These are phyloP conservation scores for Gulo gulo DNA, from an alignment of 2,113 vertebrate species.

Conservation along the genomic window DNA sequence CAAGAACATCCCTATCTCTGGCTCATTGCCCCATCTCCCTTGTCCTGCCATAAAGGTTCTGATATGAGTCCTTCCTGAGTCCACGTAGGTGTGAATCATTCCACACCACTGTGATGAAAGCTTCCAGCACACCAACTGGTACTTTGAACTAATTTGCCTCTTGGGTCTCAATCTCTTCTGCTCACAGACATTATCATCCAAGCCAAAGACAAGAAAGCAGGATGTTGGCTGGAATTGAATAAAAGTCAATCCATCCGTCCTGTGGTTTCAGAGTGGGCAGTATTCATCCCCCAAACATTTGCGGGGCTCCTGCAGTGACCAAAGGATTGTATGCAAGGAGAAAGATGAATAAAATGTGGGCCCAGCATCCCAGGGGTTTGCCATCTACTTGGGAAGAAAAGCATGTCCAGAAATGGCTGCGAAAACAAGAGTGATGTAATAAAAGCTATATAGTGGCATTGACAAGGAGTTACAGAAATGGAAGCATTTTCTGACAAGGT, in stretches of 20 bases:
- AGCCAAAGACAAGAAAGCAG: conserved; percentile 7
- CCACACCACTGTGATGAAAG: not conserved
- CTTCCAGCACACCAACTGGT: not conserved
- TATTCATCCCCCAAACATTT: not conserved
- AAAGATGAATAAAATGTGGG: not conserved
- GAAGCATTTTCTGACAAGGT: not conserved
- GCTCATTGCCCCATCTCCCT: not conserved
- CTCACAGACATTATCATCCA: not conserved
- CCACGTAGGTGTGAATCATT: not conserved
- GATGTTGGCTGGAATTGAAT: not conserved
- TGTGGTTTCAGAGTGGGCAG: not conserved
- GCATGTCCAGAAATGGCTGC: not conserved
- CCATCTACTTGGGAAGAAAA: not conserved
- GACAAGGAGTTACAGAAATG: not conserved
- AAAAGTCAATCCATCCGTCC: not conserved
- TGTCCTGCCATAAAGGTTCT: not conserved
- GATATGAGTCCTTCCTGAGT: not conserved
- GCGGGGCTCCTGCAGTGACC: not conserved
- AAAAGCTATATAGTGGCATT: not conserved
- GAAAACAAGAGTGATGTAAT: not conserved
- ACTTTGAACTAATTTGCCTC: conserved; percentile 48
- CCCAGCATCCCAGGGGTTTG: not conserved
- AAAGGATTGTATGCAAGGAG: not conserved
- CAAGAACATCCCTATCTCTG: not conserved
- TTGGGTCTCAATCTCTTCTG: conserved; percentile 9